A percentile compares a stretch with the other conserved stretches of the same genome.
Evolutionary conservation across 2,888 invertebrate genomes (phyloP).

Genomic region (Campoletis raptor): DNA sequence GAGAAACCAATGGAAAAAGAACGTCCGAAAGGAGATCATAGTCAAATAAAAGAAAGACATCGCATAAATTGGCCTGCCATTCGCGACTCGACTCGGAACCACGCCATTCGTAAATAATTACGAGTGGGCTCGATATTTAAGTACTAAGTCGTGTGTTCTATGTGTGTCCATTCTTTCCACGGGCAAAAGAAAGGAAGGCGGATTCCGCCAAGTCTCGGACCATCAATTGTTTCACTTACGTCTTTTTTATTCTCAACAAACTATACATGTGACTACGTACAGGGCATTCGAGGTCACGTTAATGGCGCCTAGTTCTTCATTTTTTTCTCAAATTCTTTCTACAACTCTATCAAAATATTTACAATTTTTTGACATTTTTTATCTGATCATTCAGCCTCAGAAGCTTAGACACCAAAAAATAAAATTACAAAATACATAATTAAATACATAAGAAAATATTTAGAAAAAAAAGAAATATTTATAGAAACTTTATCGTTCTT

Average conservation of each 20-base stretch:
- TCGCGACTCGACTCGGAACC: constrained; percentile 50
- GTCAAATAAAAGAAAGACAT: constrained; percentile 22
- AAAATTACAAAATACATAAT: too few species aligned
- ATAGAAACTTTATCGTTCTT: too few species aligned
- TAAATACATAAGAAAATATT: too few species aligned
- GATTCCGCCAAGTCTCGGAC: background rate
- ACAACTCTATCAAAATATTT: background rate
- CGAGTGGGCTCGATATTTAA: constrained; percentile 63
- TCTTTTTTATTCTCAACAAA: background rate
- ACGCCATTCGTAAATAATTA: constrained; percentile 68
- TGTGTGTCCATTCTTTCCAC: background rate
- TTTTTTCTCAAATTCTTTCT: background rate
- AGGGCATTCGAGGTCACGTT: background rate
- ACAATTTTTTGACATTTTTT: background rate
- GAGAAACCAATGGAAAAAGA: background rate
- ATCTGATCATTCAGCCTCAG: background rate
- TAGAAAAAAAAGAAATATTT: too few species aligned
- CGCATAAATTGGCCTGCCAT: constrained; percentile 42
- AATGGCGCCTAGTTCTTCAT: background rate
- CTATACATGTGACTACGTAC: background rate
- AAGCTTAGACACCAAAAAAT: too few species aligned
- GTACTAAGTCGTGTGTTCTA: constrained; percentile 3
- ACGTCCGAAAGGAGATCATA: background rate
- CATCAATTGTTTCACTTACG: constrained; percentile 9
- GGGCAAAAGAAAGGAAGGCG: background rate